phyloP scores from a whole-genome alignment of 2,797 vertebrate species.

The Hyperoplus lanceolatus region DNA sequence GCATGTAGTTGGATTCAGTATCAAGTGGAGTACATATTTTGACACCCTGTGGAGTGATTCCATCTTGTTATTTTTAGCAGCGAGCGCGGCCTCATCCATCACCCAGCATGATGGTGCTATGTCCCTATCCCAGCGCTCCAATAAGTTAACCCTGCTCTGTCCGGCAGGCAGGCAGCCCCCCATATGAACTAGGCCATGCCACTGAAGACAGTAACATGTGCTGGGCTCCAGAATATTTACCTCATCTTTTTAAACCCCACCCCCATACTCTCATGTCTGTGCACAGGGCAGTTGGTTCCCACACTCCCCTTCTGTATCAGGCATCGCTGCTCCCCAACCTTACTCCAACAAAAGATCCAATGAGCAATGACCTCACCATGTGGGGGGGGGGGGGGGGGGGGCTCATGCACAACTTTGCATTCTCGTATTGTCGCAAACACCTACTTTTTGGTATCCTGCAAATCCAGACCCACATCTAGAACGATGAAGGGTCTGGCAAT shows the following conservation, averaged over 20 bases:
- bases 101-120: conserved; percentile 39
- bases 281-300: conserved; percentile 72
- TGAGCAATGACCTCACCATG: conserved; percentile 71
- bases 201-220: conserved; percentile 77
- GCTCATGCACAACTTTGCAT: conserved; percentile 54
- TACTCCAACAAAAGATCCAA: conserved; percentile 73
- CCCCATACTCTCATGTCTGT: conserved; percentile 49
- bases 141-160: conserved; percentile 27
- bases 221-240: conserved; percentile 76
- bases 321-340: conserved; percentile 69
- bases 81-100: conserved; percentile 43
- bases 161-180: conserved; percentile 27
- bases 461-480: too few relatives aligned
- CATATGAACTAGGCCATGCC: conserved; percentile 73
- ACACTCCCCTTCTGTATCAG: conserved; percentile 70
- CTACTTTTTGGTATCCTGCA: conserved; percentile 1
- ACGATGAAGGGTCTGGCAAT: too few relatives aligned
- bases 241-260: conserved; percentile 66
- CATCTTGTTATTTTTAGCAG: conserved; percentile 70
- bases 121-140: conserved; percentile 38
- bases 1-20: conserved; percentile 43
- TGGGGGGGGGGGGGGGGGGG: not conserved
- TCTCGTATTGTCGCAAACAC: conserved; percentile 47
- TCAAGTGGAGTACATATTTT: conserved; percentile 59
- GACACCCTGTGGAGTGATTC: conserved; percentile 60